Evolutionary conservation across 2,113 vertebrate genomes (phyloP), one percentile per base, ranked within the genome.

Genomic region (Uropsilus gracilis): DNA sequence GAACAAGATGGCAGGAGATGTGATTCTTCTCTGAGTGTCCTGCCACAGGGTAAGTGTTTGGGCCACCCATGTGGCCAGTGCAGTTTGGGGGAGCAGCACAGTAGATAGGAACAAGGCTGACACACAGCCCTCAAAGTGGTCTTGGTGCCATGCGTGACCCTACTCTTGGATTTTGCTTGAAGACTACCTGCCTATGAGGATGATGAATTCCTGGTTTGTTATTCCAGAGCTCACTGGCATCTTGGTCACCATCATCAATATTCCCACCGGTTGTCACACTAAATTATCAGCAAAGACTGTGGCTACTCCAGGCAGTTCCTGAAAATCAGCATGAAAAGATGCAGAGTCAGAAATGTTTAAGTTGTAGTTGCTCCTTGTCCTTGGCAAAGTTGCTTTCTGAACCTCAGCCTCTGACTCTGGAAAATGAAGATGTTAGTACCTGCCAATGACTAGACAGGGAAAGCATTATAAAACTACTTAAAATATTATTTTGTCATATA

Each of bases 21-120:
- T 97, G 93, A 94, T 97, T 95, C 96, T 90, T 97, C 96, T 96
- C 96, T 96, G 90, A 92, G 97, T 97, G 96, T 95, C 94, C 92
- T 88, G 95, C n/a, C n/a, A n/a, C 68, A 92, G 97, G 96, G 89
- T 94, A 97, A 87, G 94, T 91, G 82, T 92, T 95, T 82, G 85
- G 95, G 95, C 94, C 90, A 95, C 97, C 96, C 96, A 95, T 84
- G 78, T 34, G 75, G 96, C 95, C 97, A 96, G 37, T 57, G 76
- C 93, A 95, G 95, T 98, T 95, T 97, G 92, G 42, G 72, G 80
- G 96, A 82, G 64, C 94, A 77, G 57, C 87, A 90, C 89, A 92
- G 91, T 68, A 82, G 75, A 91, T 82, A 20, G 44, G 30, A 90
- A 44, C 12, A 53, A 90, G 69, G 14, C 55, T 44, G 50, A 59